Base-by-base conservation (phyloP, 1,140 invertebrate genomes). In the Stegodyphus dumicola region DNA sequence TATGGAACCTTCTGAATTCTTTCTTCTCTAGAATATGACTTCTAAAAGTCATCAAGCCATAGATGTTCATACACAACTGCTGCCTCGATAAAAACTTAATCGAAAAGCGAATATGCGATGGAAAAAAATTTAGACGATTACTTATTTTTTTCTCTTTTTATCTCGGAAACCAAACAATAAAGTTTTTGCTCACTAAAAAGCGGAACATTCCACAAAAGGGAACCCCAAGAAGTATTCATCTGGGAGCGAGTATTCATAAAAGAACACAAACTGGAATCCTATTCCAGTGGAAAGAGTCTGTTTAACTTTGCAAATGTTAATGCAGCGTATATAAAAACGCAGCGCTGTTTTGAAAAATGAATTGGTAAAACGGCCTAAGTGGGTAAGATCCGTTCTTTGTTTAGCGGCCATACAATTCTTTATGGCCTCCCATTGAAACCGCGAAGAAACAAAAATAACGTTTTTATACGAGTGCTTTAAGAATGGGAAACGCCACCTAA, bases 351-450 rank as follows among this genome's bases (percentile, higher is more conserved):
- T 85, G 81, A 85, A 85, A 85, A 85, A 85, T 85, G 81, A 85
- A 85, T 85, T 85, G 81, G 81, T 77, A 75, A 83, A 83, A 83
- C 81, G 60, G 78, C 56, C 81, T 85, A 85, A 85, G 81, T 85
- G 74, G 81, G 65, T 48, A 77, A 60, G 81, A 77, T 85, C 73
- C 64, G 73, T 48, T 85, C 73, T 85, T 85, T 85, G 73, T 85
- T 85, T 85, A 85, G 81, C 81, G 81, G 74, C 81, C 74, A 85
- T 85, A 76, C 81, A 85, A 85, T 85, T 85, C 81, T 85, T 85
- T 85, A 85, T 85, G 81, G 81, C 81, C 81, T 76, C 73, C 81
- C 81, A 85, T 77, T 85, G 81, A 76, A 85, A 85, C 81, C 81
- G 65, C 74, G 81, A 60, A 77, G 73, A 85, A 85, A 85, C 81